A percentile compares a stretch with the other conserved stretches of the same genome.
Conservation (phyloP, 2,888 invertebrate genomes). For the Stratiomys singularior region DNA sequence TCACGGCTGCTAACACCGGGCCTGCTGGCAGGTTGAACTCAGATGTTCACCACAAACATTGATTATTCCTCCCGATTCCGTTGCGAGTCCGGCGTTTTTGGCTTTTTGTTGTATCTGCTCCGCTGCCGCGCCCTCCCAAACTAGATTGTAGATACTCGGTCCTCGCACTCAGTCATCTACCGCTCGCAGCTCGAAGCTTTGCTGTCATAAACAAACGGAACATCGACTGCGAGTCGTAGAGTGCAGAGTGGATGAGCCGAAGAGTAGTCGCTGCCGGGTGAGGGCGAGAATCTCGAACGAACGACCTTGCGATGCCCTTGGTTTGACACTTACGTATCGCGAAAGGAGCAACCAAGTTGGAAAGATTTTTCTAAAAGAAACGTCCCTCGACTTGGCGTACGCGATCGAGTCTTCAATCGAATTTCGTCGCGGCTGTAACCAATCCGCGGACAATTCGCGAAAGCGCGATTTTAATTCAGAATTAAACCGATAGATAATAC, state of each 20-base stretch:
- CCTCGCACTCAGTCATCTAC: neutral
- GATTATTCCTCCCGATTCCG: neutral
- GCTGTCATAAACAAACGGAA: conserved; percentile 15
- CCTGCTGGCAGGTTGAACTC: too few species aligned
- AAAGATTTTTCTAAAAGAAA: conserved; percentile 19
- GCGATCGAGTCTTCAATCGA: neutral
- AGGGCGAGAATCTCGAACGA: conserved; percentile 41
- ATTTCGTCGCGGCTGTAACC: neutral
- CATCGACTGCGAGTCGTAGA: neutral
- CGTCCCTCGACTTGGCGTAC: neutral
- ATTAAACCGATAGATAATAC: neutral
- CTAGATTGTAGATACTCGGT: neutral
- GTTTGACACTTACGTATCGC: conserved; percentile 50
- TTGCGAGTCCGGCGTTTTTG: neutral
- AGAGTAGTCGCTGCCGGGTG: conserved; percentile 13
- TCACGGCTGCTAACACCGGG: neutral
- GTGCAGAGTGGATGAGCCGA: neutral
- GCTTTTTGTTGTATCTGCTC: neutral
- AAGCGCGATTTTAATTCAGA: conserved; percentile 1
- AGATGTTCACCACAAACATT: neutral
- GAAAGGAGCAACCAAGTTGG: conserved; percentile 41
- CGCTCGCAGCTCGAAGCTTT: conserved; percentile 9
- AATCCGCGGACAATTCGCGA: too few species aligned
- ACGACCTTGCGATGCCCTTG: conserved; percentile 66
- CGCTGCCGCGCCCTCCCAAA: conserved; percentile 10